Percentiles rank a stretch among this genome's conserved stretches.
phyloP scores from a whole-genome alignment of 35 echinoderm and acorn worm genomes.

The Ophioderma brevispina region DNA sequence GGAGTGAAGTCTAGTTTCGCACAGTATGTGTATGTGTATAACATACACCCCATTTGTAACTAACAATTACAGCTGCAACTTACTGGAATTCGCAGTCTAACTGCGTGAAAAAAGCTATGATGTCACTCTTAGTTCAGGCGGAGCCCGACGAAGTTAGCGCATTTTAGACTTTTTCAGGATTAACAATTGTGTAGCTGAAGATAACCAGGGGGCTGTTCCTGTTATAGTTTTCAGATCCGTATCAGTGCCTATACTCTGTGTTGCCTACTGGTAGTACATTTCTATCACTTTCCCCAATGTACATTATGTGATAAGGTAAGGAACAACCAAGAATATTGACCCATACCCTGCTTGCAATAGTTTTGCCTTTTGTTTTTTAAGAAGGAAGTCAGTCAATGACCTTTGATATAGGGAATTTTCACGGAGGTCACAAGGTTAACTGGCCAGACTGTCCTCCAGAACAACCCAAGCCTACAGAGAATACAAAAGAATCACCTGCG shows the following conservation, averaged over 20 bases:
- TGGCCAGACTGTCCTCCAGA: too few species aligned
- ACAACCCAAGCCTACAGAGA: too few species aligned
- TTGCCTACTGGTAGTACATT: conserved; percentile 59
- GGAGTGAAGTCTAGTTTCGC: neutral
- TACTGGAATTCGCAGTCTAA: neutral
- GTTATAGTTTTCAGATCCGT: conserved; percentile 71
- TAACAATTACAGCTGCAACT: neutral
- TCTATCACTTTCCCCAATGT: conserved; percentile 82
- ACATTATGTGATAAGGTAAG: conserved; percentile 75
- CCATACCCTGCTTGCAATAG: too few species aligned
- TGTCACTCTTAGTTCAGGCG: neutral
- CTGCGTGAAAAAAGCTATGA: neutral
- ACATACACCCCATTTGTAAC: neutral
- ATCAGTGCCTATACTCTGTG: conserved; percentile 63
- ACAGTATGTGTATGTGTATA: neutral
- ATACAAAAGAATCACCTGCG: too few species aligned
- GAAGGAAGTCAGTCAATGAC: too few species aligned
- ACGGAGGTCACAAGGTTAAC: too few species aligned
- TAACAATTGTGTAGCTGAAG: conserved; percentile 94
- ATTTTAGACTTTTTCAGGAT: conserved; percentile 87
- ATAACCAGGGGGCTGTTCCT: conserved; percentile 95
- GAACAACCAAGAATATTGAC: too few species aligned
- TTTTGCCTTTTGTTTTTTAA: too few species aligned
- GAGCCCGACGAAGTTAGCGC: too few species aligned
- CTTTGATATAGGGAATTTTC: too few species aligned